Evolutionary conservation across 2,888 invertebrate species (phyloP), one percentile per base, ranked within the genome.

Genomic region (Agonum fuliginosum): DNA sequence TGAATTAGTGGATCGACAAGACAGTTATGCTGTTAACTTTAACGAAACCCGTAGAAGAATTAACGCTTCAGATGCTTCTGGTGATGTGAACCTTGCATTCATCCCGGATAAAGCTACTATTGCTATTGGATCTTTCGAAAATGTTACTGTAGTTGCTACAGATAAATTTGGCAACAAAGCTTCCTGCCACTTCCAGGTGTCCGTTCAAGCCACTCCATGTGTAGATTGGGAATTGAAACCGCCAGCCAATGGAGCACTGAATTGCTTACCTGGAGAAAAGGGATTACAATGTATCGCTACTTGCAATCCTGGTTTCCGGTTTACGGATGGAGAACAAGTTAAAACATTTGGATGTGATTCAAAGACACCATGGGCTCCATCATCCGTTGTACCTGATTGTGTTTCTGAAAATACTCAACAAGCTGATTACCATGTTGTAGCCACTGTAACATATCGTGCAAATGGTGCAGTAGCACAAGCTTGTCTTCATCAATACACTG

Each of bases 331-430:
- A 30, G 94, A 95, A 84, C 93, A 94, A 1, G 91, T 93, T 0
- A 97, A 97, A 86, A 94, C 94, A 0, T 97, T 96, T 85, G 90
- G 93, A 0, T 97, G 97, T 84, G 93, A 95, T 85, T 91, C 91
- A 0, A 93, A 93, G 81, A 92, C 93, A 65, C 90, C 93, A 78
- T 97, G 97, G 97, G 90, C 91, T 6, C 97, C 98, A 0, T 92
- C 93, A 1, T 94, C 95, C 5, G 94, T 97, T 58, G 97, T 97
- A 19, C 97, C 97, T 0, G 97, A 97, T 83, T 98, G 98, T 86
- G 97, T 98, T 19, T 96, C 97, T 2, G 96, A 97, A 90, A 95
- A 97, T 86, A 97, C 97, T 12, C 95, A 97, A 85, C 96, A 97
- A 89, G 97, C 97, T n/a, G 94, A 95, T 79, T 97, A 97, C 82